Percentiles rank a stretch among this genome's conserved stretches.
Evolutionary conservation across 2,797 vertebrate genomes (phyloP).

Genomic region (Ispidina picta): DNA sequence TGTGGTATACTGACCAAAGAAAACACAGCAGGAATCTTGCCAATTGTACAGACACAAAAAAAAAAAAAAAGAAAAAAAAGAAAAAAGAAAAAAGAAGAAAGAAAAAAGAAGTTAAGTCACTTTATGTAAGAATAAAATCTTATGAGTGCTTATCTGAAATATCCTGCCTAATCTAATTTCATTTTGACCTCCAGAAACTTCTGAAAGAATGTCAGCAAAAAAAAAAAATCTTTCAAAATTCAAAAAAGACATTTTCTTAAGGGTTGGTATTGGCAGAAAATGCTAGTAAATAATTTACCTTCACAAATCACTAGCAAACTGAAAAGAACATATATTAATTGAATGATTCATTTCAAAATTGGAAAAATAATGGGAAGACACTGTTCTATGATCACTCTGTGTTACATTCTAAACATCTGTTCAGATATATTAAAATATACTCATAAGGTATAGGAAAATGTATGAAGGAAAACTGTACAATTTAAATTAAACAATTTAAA

Average conservation of each 20-base stretch:
- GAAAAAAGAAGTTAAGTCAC: not conserved
- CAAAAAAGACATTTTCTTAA: not conserved
- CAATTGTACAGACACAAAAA: not conserved
- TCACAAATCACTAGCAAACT: not conserved
- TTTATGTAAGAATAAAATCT: not conserved
- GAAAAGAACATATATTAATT: not conserved
- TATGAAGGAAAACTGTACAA: not conserved
- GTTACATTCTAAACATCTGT: not conserved
- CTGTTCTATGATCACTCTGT: not conserved
- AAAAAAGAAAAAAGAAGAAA: not conserved
- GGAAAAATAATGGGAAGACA: not conserved
- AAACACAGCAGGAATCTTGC: not conserved
- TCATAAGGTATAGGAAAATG: not conserved
- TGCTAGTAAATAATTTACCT: not conserved
- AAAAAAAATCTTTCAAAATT: not conserved
- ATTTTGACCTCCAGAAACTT: not conserved
- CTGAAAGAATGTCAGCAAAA: not conserved
- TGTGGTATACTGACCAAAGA: not conserved
- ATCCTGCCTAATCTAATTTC: rapidly evolving
- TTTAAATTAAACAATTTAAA: not conserved
- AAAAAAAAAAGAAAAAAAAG: not conserved
- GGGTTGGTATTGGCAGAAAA: not conserved
- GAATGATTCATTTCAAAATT: not conserved
- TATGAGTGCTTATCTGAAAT: not conserved
- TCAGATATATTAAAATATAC: not conserved